phyloP scores from a whole-genome alignment of 2,113 vertebrate genomes.

The Equus quagga region DNA sequence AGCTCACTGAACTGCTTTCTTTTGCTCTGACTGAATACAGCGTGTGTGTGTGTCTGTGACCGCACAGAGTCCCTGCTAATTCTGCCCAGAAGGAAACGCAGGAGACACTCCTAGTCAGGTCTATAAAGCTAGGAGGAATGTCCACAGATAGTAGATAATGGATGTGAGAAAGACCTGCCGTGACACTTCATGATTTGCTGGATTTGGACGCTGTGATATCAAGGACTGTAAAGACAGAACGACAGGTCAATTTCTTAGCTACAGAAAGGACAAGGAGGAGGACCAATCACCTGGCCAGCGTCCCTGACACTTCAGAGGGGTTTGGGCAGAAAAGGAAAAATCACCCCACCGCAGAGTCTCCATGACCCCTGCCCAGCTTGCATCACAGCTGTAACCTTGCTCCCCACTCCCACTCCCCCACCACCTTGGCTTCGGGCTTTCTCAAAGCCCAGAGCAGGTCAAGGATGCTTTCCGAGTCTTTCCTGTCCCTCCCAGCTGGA shows the following conservation, averaged over 20 bases:
- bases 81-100: conserved; percentile 34
- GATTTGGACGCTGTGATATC: conserved; percentile 31
- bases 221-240: not conserved
- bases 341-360: not conserved
- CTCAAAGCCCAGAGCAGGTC: not conserved
- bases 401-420: not conserved
- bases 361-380: not conserved
- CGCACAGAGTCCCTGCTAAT: not conserved
- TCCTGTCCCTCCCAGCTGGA: not conserved
- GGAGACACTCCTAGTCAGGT: not conserved
- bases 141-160: conserved; percentile 37
- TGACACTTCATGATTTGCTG: not conserved
- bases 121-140: conserved; percentile 14
- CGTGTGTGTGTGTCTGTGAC: not conserved
- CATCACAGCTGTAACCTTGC: not conserved
- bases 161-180: conserved; percentile 37
- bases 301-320: not conserved
- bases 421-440: not conserved
- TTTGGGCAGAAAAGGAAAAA: conserved; percentile 38
- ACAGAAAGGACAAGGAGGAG: conserved; percentile 16
- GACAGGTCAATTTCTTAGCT: conserved; percentile 34
- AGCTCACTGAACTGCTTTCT: not conserved
- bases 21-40: conserved; percentile 43
- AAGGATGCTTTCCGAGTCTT: not conserved
- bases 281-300: not conserved